These are phyloP conservation scores for Ciconia maguari DNA, from an alignment of 2,113 vertebrate genomes.

Conservation along the genomic window DNA sequence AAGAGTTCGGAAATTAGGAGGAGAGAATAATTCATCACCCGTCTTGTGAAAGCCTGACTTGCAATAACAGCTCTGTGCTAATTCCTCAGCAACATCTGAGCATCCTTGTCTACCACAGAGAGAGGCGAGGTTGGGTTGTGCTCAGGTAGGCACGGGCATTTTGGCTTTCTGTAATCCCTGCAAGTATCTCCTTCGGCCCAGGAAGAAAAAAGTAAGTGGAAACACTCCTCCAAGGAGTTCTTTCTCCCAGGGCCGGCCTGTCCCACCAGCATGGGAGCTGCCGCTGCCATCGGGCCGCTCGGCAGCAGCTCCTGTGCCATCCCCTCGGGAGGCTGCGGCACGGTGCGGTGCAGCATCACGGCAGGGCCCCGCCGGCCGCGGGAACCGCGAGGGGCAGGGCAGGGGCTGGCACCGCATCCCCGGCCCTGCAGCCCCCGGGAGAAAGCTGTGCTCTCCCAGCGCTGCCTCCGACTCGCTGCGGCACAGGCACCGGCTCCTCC, in stretches of 20 bases:
- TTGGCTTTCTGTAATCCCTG: not conserved
- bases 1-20: not conserved
- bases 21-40: not conserved
- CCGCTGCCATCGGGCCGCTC: not conserved
- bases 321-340: not conserved
- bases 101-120: not conserved
- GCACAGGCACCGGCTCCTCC: not conserved
- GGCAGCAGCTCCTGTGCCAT: not conserved
- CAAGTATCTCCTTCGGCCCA: not conserved
- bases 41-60: not conserved
- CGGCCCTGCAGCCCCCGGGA: not conserved
- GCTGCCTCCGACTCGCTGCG: not conserved
- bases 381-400: not conserved
- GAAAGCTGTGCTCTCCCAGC: not conserved
- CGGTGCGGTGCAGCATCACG: fast-evolving
- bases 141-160: not conserved
- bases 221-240: not conserved
- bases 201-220: not conserved
- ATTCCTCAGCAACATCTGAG: not conserved
- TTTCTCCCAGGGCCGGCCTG: not conserved
- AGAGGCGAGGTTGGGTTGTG: not conserved
- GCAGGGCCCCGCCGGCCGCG: fast-evolving
- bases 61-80: not conserved
- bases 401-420: fast-evolving
- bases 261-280: not conserved